Conservation (phyloP, 2,113 vertebrate species). For the Meriones unguiculatus region DNA sequence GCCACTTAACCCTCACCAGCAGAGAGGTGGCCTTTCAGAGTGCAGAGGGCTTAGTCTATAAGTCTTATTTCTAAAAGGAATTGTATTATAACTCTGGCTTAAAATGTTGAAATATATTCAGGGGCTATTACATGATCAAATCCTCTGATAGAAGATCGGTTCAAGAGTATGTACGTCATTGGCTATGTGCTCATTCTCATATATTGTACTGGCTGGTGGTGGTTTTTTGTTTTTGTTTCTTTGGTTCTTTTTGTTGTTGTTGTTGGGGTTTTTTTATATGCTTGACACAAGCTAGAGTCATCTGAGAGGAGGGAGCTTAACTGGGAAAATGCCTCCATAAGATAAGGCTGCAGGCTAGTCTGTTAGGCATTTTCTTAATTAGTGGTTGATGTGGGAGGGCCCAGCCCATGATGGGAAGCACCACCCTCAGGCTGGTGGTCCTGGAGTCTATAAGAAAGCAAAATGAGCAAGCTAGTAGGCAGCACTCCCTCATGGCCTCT, state of each 20-base stretch:
- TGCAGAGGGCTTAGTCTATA: background rate
- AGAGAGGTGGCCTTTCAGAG: slow-evolving; percentile 61
- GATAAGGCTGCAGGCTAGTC: background rate
- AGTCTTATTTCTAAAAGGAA: slow-evolving; percentile 56
- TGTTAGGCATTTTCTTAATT: background rate
- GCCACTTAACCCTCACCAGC: slow-evolving; percentile 68
- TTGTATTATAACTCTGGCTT: slow-evolving; percentile 27
- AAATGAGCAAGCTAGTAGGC: background rate
- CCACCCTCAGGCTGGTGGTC: background rate
- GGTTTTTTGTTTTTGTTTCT: background rate
- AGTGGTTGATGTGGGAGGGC: too few relatives aligned
- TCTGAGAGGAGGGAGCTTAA: background rate
- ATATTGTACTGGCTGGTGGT: background rate
- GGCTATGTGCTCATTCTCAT: background rate
- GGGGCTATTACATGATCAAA: background rate
- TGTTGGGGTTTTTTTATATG: too few relatives aligned
- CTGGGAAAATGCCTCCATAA: background rate
- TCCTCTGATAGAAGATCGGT: background rate
- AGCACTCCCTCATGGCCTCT: background rate
- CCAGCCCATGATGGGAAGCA: background rate
- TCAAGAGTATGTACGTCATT: accelerated
- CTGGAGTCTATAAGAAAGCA: background rate
- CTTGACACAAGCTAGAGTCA: background rate
- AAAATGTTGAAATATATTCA: slow-evolving; percentile 55
- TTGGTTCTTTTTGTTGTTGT: too few relatives aligned